Conservation (phyloP, 2,113 vertebrate species). For the Engraulis encrasicolus region DNA sequence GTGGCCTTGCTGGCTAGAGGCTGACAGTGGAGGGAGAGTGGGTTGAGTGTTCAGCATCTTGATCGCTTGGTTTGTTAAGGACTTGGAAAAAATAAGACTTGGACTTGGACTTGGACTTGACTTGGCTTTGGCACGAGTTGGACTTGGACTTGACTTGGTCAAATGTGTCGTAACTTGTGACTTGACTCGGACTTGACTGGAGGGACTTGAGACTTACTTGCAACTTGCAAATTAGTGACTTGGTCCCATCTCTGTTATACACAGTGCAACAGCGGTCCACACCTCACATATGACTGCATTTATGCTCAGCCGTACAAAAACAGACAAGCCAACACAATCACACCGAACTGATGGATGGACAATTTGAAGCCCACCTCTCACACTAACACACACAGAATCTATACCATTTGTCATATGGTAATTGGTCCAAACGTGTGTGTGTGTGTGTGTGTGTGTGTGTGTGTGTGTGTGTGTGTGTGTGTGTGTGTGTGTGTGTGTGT, state of each 20-base stretch:
- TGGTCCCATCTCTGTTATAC: background rate
- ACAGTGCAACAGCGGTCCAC: background rate
- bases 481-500: background rate
- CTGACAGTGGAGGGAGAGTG: no score
- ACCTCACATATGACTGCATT: background rate
- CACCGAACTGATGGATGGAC: background rate
- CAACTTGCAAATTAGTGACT: no score
- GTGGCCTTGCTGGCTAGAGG: no score
- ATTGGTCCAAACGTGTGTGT: background rate
- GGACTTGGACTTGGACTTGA: no score
- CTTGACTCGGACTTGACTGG: no score
- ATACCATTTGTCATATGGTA: background rate
- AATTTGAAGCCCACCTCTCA: background rate
- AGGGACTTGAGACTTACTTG: no score
- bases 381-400: background rate
- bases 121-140: no score
- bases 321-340: conserved; percentile 2
- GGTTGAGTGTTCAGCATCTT: no score
- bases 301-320: background rate
- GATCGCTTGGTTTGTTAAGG: no score
- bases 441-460: background rate
- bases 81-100: no score
- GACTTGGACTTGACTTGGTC: no score
- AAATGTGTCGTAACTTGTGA: no score
- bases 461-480: background rate